Base-by-base conservation (phyloP, 2,113 vertebrate species). In the Toxostoma redivivum region DNA sequence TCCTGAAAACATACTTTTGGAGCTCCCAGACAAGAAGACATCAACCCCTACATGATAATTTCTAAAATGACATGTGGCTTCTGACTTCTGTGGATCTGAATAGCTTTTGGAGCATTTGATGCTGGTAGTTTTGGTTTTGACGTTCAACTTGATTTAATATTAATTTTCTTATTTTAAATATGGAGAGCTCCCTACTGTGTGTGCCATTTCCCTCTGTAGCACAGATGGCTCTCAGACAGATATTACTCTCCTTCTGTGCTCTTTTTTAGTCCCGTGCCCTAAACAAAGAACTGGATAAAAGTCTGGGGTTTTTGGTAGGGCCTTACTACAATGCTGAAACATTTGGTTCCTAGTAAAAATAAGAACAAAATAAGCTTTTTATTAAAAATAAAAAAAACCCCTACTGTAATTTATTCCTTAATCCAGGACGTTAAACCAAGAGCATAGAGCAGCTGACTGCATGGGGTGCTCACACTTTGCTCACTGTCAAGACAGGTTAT, bases 131-230 rank as follows among this genome's bases (percentile, higher is more conserved):
- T 86, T 89, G 44, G 28, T 81, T 89, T 94, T 71, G 90, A 77
- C 17, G 9, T 96, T 88, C 91, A 82, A 87, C 40, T 87, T 84
- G 73, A 65, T 74, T 91, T 94, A 91, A 76, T 73, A 70, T 81
- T 94, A 61, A 45, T 89, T 83, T 81, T 95, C 58, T 74, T 81
- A 70, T 84, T 92, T 94, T 91, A 92, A 96, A 81, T 81, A 81
- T 15, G 23, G 81, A 81, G 48, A 86, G 44, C 53, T 84, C 91
- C 86, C 73, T 60, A 54, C 94, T 84, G 72, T 67, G 86, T 72
- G 28, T 94, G 86, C 30, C 48, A 38, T 96, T 94, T 88, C 81
- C 73, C 69, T 78, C 83, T 48, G 44, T 56, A 91, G 81, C 77
- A 79, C 83, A 95, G 86, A 81, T 91, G 84, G 95, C 73, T 91